Evolutionary conservation across 2,888 invertebrate species (phyloP).

Genomic region (Drosophila yooni): DNA sequence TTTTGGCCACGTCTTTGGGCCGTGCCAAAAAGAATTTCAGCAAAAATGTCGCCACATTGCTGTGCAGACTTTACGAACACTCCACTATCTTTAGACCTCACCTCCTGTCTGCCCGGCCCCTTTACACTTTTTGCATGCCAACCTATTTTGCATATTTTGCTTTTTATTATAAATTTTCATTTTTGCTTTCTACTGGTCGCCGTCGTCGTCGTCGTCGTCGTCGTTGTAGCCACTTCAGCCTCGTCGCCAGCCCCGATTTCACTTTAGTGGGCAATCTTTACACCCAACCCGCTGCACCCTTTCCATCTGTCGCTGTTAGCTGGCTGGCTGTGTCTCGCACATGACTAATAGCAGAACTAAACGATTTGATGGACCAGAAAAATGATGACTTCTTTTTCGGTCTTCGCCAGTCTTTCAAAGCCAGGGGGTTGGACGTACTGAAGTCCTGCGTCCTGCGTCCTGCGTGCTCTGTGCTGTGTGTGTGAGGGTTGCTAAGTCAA

Average conservation of each 20-base stretch:
- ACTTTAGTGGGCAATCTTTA: constrained; percentile 62
- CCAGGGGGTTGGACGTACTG: constrained; percentile 2
- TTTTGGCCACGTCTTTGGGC: constrained; percentile 38
- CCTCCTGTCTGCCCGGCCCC: background rate
- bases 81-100: background rate
- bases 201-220: constrained; percentile 10
- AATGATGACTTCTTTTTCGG: constrained; percentile 83
- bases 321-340: constrained; percentile 49
- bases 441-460: constrained; percentile 7
- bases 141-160: constrained; percentile 77
- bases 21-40: constrained; percentile 69
- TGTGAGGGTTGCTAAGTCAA: constrained; percentile 62
- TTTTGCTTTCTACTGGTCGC: constrained; percentile 50
- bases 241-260: constrained; percentile 64
- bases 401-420: constrained; percentile 13
- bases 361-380: constrained; percentile 84
- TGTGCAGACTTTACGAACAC: constrained; percentile 40
- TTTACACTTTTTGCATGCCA: constrained; percentile 36
- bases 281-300: background rate
- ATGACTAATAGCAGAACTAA: constrained; percentile 84
- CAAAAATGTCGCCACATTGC: constrained; percentile 76
- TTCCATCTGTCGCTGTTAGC: constrained; percentile 29
- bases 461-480: constrained; percentile 11
- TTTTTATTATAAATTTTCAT: constrained; percentile 81
- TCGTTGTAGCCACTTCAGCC: constrained; percentile 65